Base-by-base conservation (phyloP, 2,888 invertebrate genomes). In the Drosophila demipolita region DNA sequence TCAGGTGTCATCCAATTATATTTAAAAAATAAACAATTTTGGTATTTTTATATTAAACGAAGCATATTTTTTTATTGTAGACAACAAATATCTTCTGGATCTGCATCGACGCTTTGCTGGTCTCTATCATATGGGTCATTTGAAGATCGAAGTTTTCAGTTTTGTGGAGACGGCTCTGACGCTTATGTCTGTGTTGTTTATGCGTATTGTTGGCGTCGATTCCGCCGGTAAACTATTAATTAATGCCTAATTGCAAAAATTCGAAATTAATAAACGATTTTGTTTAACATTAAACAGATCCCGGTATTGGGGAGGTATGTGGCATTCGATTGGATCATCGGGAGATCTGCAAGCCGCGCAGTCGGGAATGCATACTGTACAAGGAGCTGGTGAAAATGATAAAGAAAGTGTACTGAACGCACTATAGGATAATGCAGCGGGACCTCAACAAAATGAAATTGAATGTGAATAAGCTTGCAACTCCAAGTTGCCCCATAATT, bases 271-370 rank as follows among this genome's bases (percentile, higher is more conserved):
- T 20, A 0, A 5, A 2, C 6, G 26, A 20, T 35, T 35, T 3
- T 0, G 12, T 38, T 35, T 15, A 15, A 1, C 23, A 23, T 3
- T 45, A 15, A 23, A 52, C 93, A 97, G 97, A 98, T 94, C 96
- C 97, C 0, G 97, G 96, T 17, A 94, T 97, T 66, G 98, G 97
- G 2, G 95, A 95, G 29, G 95, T 96, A 62, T 95, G 95, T 82
- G 95, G 96, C 29, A 95, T 97, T 17, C 95, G 96, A 0, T 94
- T 97, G 59, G 96, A 97, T 92, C 98, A 98, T 93, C 93, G 97
- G 49, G 96, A 97, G 92, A 96, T 97, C 70, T 98, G 98, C 93
- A 98, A 98, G 91, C 97, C 97, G 0, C 94, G 95, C 48, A 95
- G 95, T 82, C 94, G 96, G 32, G 93, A 94, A 55, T 96, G 96